Evolutionary conservation across 2,113 vertebrate genomes (phyloP), one percentile per base, ranked within the genome.

Genomic region (Pyxicephalus adspersus): DNA sequence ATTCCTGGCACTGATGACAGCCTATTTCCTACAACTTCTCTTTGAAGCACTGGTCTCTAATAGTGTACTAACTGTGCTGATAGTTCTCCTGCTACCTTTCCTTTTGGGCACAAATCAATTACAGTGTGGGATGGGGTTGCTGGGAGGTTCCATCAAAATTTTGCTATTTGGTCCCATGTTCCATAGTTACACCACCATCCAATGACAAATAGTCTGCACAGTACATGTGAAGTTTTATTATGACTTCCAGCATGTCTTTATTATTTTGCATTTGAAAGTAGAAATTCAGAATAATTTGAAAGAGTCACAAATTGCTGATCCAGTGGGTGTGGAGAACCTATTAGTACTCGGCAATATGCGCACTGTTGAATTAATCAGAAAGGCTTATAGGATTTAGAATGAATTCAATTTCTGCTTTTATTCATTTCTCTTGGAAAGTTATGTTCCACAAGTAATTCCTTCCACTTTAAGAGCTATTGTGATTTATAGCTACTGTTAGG

Each of bases 351-450:
- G 50, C 52, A 20, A 20, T 73, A 58, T 58, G 70, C 57, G 52
- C 15, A 28, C 51, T 26, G 29, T 29, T 72, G 70, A 57, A 73
- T 73, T 57, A 73, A 73, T 57, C 52, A 73, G 7, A 73, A 28
- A 57, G 70, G 52, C 70, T 73, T 73, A 57, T 58, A 73, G 20
- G 52, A 73, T 73, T 73, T 58, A 58, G 58, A 76, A 61, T 63
- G 34, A 76, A 63, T 63, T 45, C n/a, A 50, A 63, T 63, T 61
- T 63, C 38, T 19, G 11, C 74, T 64, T 63, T 77, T 64, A 50
- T 77, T 64, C 58, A n/a, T 54, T 64, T 45, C 61, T 77, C 38
- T 51, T 63, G 50, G 34, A 64, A 50, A 64, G 22, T 63, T 31
- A 28, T 76, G 34, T 76, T 77, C 25, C 29, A 20, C 34, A 77